Base-by-base conservation (phyloP, 92 coral and sea anemone genomes). In the Galaxea fascicularis region DNA sequence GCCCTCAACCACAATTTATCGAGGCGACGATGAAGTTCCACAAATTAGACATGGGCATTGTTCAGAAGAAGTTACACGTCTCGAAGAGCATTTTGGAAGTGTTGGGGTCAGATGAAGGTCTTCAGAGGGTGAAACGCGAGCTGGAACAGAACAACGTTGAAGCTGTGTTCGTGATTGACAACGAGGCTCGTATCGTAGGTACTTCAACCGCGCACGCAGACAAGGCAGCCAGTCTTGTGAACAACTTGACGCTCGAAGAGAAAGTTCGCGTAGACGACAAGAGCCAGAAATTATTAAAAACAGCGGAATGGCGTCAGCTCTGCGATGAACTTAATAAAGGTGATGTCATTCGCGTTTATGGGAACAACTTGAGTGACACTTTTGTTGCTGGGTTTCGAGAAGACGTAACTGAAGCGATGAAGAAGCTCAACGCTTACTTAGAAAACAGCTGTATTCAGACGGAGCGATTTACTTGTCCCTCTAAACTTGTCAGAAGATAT, bases 1-100 rank as follows among this genome's bases (percentile, higher is more conserved):
- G 98, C 11, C 98, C 96, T 16, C 93, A 89, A 30, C 84, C 81
- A 67, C 95, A 95, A 65, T 84, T 75, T 57, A 65, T 53, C 8
- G 89, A 90, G 25, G 94, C 96, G 11, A 85, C 64, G 18, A 84
- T 93, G 66, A 70, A 85, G 46, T 77, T 88, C 60, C 83, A 85
- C 56, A 88, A 87, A 52, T 79, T 77, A 27, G 72, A 86, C 27
- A 49, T 62, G 21, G 74, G 77, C 53, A 86, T 93, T 82, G 78
- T 90, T 25, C 85, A 78, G 47, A 87, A 90, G 71, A 77, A 56
- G n/a, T 31, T 91, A 0, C 74, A 82, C 58, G 59, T 85, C 8
- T 80, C 91, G 1, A 24, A 80, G 1, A 84, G 82, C 27, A 80
- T 89, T 27, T 54, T 89, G 49, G 93, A 93, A 63, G 78, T 93